Conservation (phyloP, 2,797 vertebrate genomes). For the Oryzias sinensis region DNA sequence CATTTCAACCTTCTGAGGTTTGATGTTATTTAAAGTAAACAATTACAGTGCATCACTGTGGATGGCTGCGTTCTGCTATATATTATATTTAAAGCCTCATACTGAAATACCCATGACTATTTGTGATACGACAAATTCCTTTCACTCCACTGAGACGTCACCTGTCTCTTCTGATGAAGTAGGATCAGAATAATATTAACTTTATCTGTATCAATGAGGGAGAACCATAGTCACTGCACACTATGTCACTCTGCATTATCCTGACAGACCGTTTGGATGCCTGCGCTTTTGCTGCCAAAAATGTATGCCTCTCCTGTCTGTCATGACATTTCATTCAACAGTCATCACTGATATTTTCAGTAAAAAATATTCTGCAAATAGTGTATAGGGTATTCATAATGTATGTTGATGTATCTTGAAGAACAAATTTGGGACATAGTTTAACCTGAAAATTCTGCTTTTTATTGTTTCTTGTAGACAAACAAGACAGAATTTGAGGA, state of each 20-base stretch:
- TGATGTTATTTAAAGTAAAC: too few species aligned
- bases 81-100: too few species aligned
- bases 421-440: background rate
- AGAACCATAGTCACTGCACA: conserved; percentile 38
- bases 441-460: background rate
- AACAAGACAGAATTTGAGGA: background rate
- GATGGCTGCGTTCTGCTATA: too few species aligned
- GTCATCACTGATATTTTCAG: too few species aligned
- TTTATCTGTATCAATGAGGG: conserved; percentile 42
- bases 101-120: background rate
- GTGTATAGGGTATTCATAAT: too few species aligned
- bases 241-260: conserved; percentile 56
- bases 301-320: too few species aligned
- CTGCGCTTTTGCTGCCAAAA: background rate
- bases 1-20: too few species aligned
- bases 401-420: too few species aligned
- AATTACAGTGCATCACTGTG: too few species aligned
- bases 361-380: too few species aligned
- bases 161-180: conserved; percentile 59
- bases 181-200: conserved; percentile 51
- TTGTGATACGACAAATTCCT: conserved; percentile 20
- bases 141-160: conserved; percentile 48
- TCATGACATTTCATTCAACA: too few species aligned
- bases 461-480: background rate
- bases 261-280: conserved; percentile 32